These are phyloP conservation scores for Salpingus planirostris DNA, from an alignment of 2,888 invertebrate genomes.

Conservation along the genomic window DNA sequence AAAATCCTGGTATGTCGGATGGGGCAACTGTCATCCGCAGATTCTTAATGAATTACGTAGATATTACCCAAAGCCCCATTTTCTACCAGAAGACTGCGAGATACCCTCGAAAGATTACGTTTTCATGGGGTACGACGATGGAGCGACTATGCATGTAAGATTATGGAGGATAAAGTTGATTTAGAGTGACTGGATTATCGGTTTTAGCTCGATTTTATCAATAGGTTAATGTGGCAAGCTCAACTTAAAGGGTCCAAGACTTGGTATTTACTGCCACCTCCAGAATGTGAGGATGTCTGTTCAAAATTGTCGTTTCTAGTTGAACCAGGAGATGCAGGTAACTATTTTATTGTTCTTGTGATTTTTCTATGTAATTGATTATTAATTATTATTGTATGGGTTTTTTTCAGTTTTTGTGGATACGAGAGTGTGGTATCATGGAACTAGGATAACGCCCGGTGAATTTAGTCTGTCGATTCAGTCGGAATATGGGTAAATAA, in stretches of 20 bases:
- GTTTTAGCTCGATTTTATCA: conserved; percentile 77
- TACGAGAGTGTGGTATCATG: conserved; percentile 87
- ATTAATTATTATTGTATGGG: too few relatives aligned
- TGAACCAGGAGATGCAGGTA: conserved; percentile 78
- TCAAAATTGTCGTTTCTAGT: conserved; percentile 66
- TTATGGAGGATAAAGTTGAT: not conserved
- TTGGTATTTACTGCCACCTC: conserved; percentile 77
- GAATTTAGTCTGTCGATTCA: conserved; percentile 82
- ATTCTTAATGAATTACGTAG: conserved; percentile 63
- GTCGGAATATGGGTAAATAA: conserved; percentile 84
- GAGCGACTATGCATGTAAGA: conserved; percentile 83
- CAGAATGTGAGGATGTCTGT: conserved; percentile 77
- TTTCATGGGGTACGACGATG: conserved; percentile 84
- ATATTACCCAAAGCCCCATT: conserved; percentile 73
- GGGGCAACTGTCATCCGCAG: conserved; percentile 85
- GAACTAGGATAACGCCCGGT: conserved; percentile 70
- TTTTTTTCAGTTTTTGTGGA: conserved; percentile 63
- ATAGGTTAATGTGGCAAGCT: conserved; percentile 89
- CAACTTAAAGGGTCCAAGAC: conserved; percentile 79
- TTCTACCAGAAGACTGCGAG: conserved; percentile 83
- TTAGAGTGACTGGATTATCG: not conserved
- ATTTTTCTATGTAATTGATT: too few relatives aligned
- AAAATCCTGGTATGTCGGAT: conserved; percentile 83
- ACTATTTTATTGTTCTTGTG: too few relatives aligned
- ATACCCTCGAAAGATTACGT: conserved; percentile 83